Conservation (phyloP, 2,113 vertebrate species). For the Indri indri region DNA sequence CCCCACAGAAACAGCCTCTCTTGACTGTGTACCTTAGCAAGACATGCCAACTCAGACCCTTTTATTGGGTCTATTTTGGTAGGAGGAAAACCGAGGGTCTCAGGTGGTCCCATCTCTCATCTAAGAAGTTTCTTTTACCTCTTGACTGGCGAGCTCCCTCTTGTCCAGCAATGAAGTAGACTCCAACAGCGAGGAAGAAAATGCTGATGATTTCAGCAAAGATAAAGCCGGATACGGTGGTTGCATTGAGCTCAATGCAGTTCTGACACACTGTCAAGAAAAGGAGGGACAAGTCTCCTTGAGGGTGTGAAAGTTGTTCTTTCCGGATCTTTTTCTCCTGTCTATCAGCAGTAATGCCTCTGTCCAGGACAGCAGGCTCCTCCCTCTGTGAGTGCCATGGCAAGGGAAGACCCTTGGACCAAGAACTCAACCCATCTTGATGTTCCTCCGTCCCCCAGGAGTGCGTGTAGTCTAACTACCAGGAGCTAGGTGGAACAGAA, state of each 20-base stretch:
- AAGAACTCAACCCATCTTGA: background rate
- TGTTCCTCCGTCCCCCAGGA: background rate
- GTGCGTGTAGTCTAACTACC: background rate
- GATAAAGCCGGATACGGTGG: slow-evolving; percentile 81
- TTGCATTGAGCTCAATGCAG: slow-evolving; percentile 83
- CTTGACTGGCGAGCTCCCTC: slow-evolving; percentile 77
- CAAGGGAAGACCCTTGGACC: background rate
- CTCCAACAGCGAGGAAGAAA: slow-evolving; percentile 81
- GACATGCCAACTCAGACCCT: background rate
- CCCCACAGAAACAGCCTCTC: background rate
- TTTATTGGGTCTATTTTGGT: background rate
- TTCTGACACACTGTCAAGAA: slow-evolving; percentile 86
- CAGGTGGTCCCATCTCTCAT: background rate
- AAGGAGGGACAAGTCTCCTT: background rate
- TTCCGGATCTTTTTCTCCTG: background rate
- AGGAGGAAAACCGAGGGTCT: background rate
- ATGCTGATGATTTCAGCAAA: slow-evolving; percentile 81
- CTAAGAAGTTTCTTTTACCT: slow-evolving; percentile 80
- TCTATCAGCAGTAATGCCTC: background rate
- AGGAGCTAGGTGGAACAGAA: background rate
- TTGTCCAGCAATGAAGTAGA: slow-evolving; percentile 82
- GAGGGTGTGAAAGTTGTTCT: background rate
- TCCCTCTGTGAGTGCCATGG: background rate
- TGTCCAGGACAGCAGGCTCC: background rate
- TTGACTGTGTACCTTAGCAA: background rate